These are phyloP conservation scores for Pyralis farinalis DNA, from an alignment of 2,888 invertebrate species.

Conservation along the genomic window DNA sequence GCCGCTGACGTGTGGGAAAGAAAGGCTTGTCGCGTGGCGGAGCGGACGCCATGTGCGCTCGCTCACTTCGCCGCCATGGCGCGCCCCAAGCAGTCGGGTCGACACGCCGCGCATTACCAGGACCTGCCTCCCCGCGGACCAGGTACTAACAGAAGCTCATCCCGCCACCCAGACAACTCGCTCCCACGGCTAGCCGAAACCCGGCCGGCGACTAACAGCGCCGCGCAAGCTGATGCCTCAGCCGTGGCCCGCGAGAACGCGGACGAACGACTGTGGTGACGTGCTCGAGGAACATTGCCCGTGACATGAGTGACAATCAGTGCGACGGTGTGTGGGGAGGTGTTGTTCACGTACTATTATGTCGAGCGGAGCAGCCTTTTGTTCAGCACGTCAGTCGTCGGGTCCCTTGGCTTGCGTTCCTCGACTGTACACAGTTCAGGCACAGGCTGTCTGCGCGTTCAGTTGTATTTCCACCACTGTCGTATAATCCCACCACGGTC, in stretches of 20 bases:
- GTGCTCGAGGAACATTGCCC: constrained; percentile 10
- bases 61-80: constrained; percentile 73
- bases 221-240: neutral
- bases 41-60: constrained; percentile 39
- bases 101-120: constrained; percentile 64
- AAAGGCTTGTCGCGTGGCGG: constrained; percentile 45
- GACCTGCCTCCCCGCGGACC: constrained; percentile 74
- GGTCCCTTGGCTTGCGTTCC: too few species aligned
- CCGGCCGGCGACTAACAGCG: neutral
- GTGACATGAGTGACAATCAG: neutral
- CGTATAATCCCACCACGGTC: too few species aligned
- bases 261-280: constrained; percentile 5
- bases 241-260: constrained; percentile 5
- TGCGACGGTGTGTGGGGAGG: neutral
- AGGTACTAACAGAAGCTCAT: constrained; percentile 45
- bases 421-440: too few species aligned
- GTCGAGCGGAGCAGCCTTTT: neutral
- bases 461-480: too few species aligned
- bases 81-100: constrained; percentile 74
- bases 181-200: neutral
- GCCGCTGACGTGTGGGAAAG: constrained; percentile 43
- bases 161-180: neutral
- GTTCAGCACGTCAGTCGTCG: too few species aligned
- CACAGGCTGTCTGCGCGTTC: too few species aligned
- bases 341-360: neutral